Conservation (phyloP, 2,113 vertebrate species). For the Xenus cinereus region DNA sequence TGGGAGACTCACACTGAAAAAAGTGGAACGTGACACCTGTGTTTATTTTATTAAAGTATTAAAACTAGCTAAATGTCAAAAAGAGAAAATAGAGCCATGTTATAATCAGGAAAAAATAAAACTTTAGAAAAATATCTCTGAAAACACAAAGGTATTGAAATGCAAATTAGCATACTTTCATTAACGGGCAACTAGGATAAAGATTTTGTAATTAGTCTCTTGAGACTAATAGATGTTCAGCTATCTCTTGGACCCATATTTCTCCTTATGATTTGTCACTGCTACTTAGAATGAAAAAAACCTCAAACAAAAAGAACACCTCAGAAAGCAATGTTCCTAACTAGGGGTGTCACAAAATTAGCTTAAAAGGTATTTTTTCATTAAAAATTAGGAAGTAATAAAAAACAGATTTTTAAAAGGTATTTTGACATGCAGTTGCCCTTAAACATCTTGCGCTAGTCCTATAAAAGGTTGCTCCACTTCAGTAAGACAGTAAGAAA, state of each 20-base stretch:
- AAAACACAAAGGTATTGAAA: not conserved
- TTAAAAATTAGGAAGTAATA: not conserved
- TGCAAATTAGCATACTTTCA: not conserved
- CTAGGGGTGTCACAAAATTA: not conserved
- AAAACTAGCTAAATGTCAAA: not conserved
- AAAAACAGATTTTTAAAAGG: not conserved
- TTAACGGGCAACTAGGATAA: not conserved
- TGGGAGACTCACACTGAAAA: not conserved
- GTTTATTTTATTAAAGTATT: not conserved
- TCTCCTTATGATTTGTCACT: not conserved
- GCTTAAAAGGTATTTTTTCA: not conserved
- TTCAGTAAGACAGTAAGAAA: not conserved
- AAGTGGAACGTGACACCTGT: not conserved
- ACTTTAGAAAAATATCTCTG: not conserved
- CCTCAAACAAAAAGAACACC: not conserved
- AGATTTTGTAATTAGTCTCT: conserved; percentile 28
- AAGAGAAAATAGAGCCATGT: not conserved
- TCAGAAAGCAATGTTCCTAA: not conserved
- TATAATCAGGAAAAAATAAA: not conserved
- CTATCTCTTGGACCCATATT: not conserved
- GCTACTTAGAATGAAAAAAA: not conserved
- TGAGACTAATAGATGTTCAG: not conserved
- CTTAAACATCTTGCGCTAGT: not conserved
- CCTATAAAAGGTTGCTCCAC: not conserved
- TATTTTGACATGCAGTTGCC: not conserved